These are phyloP conservation scores for Salminus brasiliensis DNA, from an alignment of 2,113 vertebrate genomes.

Conservation along the genomic window DNA sequence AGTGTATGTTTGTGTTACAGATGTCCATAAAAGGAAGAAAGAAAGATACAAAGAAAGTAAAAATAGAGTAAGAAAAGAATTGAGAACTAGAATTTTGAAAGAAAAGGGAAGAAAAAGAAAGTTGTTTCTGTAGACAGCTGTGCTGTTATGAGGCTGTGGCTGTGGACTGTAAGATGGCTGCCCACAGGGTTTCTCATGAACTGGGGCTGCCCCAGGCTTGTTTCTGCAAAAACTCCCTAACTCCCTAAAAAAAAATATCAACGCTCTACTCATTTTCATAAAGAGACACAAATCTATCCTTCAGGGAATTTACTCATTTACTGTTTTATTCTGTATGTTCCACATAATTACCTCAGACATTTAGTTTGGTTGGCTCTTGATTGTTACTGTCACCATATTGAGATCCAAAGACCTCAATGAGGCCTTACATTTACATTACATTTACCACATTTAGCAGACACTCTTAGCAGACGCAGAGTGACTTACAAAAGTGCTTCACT, in stretches of 20 bases:
- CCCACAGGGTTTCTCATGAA: background rate
- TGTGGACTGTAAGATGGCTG: constrained; percentile 19
- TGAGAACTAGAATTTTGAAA: background rate
- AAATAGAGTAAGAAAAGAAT: too few species aligned
- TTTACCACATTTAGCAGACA: too few species aligned
- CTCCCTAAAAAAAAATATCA: constrained; percentile 5
- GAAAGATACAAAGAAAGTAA: background rate
- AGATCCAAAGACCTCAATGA: too few species aligned
- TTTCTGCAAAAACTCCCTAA: constrained; percentile 4
- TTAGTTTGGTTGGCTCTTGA: too few species aligned
- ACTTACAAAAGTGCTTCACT: too few species aligned
- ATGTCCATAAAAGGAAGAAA: background rate
- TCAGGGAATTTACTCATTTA: constrained; percentile 17
- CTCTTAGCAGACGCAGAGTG: too few species aligned
- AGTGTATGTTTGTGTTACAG: background rate
- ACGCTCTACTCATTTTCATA: constrained; percentile 19
- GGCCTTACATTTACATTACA: too few species aligned
- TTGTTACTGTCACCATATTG: too few species aligned
- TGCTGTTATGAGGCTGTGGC: background rate
- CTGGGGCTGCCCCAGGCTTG: background rate
- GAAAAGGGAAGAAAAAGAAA: background rate
- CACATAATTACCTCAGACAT: background rate
- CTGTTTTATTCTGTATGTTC: background rate
- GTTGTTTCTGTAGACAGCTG: background rate
- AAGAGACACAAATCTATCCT: background rate